Conservation (phyloP, 2,113 vertebrate genomes). For the Grus americana region DNA sequence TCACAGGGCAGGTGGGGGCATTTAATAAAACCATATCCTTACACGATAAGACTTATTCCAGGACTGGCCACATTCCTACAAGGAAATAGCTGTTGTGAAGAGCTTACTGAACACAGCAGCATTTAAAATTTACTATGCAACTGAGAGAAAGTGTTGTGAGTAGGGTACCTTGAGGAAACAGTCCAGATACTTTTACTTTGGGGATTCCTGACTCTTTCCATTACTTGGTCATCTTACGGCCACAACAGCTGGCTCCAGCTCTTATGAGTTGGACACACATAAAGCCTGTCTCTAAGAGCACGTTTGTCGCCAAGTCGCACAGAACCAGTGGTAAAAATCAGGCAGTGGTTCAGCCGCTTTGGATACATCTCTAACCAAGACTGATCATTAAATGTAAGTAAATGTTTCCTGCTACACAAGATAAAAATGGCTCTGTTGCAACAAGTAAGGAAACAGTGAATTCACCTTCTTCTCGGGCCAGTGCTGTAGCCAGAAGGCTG, state of each 20-base stretch:
- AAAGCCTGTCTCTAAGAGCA: neutral
- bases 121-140: neutral
- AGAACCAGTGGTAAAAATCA: neutral
- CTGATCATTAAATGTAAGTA: neutral
- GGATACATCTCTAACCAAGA: neutral
- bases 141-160: neutral
- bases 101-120: neutral
- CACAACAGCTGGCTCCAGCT: neutral
- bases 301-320: neutral
- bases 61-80: neutral
- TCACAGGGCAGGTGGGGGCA: neutral
- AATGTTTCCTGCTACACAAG: neutral
- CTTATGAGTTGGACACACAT: accelerated
- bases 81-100: neutral
- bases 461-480: neutral
- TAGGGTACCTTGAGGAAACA: neutral
- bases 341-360: neutral
- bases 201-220: neutral
- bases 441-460: neutral
- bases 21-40: neutral
- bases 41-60: neutral
- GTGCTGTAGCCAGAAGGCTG: neutral
- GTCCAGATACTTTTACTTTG: neutral
- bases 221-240: neutral
- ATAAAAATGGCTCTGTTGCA: neutral